phyloP scores from a whole-genome alignment of 2,888 invertebrate genomes.

The Pasiphila rectangulata region DNA sequence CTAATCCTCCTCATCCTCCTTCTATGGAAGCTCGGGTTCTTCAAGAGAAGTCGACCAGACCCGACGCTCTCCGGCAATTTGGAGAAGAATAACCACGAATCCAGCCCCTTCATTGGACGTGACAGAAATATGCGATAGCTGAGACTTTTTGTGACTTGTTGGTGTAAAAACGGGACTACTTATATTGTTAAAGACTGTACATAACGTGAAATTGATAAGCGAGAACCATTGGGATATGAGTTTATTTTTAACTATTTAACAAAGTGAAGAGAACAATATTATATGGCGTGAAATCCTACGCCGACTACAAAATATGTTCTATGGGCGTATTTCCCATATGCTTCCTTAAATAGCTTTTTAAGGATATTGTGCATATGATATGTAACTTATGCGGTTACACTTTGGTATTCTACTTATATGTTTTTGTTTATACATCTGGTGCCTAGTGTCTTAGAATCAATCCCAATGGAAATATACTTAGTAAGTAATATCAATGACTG shows the following conservation, averaged over 20 bases:
- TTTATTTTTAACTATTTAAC: too few relatives aligned
- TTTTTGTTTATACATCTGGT: neutral
- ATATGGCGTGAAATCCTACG: too few relatives aligned
- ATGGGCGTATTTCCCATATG: too few relatives aligned
- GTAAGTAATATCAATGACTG: constrained; percentile 68
- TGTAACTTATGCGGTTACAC: too few relatives aligned
- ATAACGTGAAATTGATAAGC: constrained; percentile 28
- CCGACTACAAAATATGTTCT: too few relatives aligned
- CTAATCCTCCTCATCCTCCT: constrained; percentile 89
- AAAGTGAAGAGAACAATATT: too few relatives aligned
- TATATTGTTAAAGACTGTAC: constrained; percentile 37
- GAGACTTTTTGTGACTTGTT: constrained; percentile 29
- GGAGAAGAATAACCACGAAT: constrained; percentile 86
- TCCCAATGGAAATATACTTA: constrained; percentile 35
- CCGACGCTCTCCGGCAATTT: constrained; percentile 90
- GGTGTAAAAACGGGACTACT: constrained; percentile 35
- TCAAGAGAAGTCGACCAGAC: constrained; percentile 91
- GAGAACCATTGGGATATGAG: constrained; percentile 21
- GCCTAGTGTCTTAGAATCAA: constrained; percentile 5
- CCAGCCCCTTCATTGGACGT: constrained; percentile 82
- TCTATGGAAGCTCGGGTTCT: constrained; percentile 95
- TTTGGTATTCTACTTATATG: too few relatives aligned
- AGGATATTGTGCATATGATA: too few relatives aligned
- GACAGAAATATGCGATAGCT: constrained; percentile 75
- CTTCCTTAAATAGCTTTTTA: too few relatives aligned